Evolutionary conservation across 2,797 vertebrate genomes (phyloP).

Genomic region (Threskiornis aethiopicus): DNA sequence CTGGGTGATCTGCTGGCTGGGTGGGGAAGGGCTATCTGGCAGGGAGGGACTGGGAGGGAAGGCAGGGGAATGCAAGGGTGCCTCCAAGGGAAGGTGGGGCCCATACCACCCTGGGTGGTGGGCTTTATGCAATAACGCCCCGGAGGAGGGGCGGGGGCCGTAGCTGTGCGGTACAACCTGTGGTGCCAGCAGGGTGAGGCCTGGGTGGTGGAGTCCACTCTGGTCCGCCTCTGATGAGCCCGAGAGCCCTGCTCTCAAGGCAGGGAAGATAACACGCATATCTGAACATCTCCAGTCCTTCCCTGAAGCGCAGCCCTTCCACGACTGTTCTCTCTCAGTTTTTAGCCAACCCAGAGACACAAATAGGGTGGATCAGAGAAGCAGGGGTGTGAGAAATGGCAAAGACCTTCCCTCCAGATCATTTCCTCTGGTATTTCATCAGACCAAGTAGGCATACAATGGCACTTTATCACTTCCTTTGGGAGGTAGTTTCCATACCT

Average conservation of each 20-base stretch:
- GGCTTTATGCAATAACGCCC: neutral
- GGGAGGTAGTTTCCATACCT: neutral
- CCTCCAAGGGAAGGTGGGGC: neutral
- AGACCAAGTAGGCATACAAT: neutral
- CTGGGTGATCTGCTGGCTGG: neutral
- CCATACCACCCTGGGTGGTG: neutral
- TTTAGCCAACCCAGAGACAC: neutral
- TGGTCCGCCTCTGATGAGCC: neutral
- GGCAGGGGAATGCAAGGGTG: conserved; percentile 20
- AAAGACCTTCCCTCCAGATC: neutral
- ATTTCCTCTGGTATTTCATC: neutral
- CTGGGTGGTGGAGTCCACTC: neutral
- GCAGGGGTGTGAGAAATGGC: neutral
- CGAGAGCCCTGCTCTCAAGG: neutral
- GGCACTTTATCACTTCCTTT: neutral
- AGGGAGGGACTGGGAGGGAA: neutral
- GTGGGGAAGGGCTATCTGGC: neutral
- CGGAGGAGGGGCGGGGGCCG: neutral
- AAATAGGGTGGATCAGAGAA: neutral
- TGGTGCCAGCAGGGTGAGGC: neutral
- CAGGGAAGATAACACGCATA: neutral
- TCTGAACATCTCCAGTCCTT: neutral
- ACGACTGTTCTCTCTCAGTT: neutral
- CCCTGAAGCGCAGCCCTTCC: neutral
- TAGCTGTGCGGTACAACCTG: neutral